Evolutionary conservation across 2,888 invertebrate species (phyloP).

Genomic region (Eueremaeus valkanovi): DNA sequence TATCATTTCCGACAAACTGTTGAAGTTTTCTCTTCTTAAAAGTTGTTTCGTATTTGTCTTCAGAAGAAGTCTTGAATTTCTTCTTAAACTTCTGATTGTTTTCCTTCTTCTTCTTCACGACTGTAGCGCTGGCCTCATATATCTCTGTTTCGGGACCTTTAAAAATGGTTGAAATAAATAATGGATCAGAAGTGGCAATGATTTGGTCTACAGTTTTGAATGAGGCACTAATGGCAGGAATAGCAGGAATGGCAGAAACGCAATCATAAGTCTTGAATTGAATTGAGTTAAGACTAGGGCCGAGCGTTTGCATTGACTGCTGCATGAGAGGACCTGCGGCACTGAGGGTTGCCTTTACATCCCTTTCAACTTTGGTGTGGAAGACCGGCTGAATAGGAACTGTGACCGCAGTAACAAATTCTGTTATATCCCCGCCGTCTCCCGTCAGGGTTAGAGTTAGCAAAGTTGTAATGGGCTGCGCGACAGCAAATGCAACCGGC

Average conservation of each 20-base stretch:
- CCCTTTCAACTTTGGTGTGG: conserved; percentile 41
- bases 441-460: conserved; percentile 48
- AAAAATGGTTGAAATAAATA: conserved; percentile 45
- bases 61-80: neutral
- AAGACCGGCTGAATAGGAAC: conserved; percentile 44
- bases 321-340: conserved; percentile 1
- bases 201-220: conserved; percentile 40
- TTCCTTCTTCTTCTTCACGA: conserved; percentile 18
- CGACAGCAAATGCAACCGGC: conserved; percentile 39
- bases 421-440: conserved; percentile 47
- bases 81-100: neutral
- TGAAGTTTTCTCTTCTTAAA: conserved; percentile 45
- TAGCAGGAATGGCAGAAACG: too few relatives aligned
- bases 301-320: conserved; percentile 4
- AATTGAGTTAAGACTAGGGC: too few relatives aligned
- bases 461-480: conserved; percentile 46
- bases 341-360: conserved; percentile 37
- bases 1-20: conserved; percentile 43
- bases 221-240: too few relatives aligned
- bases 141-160: conserved; percentile 47
- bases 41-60: conserved; percentile 19
- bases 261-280: conserved; percentile 26
- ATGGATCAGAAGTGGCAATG: conserved; percentile 35
- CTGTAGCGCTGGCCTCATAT: conserved; percentile 45
- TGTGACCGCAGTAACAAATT: conserved; percentile 48